A percentile compares a stretch with the other conserved stretches of the same genome.
Evolutionary conservation across 2,113 vertebrate genomes (phyloP).

Genomic region (Dunckerocampus dactyliophorus): DNA sequence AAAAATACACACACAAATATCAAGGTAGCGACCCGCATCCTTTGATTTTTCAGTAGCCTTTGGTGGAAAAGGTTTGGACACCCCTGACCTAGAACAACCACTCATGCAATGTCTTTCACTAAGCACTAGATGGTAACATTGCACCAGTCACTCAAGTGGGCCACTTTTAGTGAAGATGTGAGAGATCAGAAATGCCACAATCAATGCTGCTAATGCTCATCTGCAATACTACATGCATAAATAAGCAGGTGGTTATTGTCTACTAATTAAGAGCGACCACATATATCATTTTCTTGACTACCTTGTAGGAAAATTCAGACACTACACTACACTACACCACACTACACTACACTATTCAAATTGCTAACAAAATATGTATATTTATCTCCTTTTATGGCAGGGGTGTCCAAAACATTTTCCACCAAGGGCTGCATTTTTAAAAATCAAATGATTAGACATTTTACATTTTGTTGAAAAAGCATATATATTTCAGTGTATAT

Average conservation of each 20-base stretch:
- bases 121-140: slow-evolving; percentile 61
- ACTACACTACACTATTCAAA: slow-evolving; percentile 15
- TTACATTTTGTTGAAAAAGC: too few species aligned
- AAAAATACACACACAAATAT: too few species aligned
- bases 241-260: background rate
- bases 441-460: too few species aligned
- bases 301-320: slow-evolving; percentile 10
- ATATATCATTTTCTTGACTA: background rate
- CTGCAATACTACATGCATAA: background rate
- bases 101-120: slow-evolving; percentile 1
- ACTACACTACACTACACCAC: slow-evolving; percentile 11
- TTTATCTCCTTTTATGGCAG: slow-evolving; percentile 41
- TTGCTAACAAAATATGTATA: slow-evolving; percentile 16
- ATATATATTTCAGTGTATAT: too few species aligned
- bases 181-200: slow-evolving; percentile 12
- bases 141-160: background rate
- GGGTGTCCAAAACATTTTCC: too few species aligned
- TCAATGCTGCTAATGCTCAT: background rate
- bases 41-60: too few species aligned
- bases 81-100: too few species aligned
- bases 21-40: too few species aligned
- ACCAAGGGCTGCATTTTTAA: too few species aligned
- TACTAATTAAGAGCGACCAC: background rate
- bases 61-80: background rate
- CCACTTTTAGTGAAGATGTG: background rate